A percentile compares a stretch with the other conserved stretches of the same genome.
Evolutionary conservation across 2,113 vertebrate species (phyloP).

Genomic region (Apaloderma vittatum): DNA sequence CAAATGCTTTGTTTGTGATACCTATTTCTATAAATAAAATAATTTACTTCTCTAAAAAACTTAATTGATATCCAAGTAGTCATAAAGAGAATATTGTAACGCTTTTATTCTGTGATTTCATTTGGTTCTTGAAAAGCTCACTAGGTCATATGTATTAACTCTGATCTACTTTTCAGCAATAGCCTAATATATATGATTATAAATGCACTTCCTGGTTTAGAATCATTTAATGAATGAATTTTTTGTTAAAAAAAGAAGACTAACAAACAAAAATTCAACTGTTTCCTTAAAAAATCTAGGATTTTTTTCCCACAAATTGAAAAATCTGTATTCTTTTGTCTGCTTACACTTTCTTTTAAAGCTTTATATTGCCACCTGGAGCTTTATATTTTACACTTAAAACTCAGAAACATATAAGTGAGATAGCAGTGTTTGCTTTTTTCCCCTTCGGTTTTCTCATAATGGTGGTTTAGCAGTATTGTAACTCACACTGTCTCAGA

Average conservation of each 20-base stretch:
- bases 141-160: background rate
- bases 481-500: background rate
- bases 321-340: background rate
- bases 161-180: background rate
- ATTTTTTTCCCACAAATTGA: rapidly evolving
- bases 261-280: background rate
- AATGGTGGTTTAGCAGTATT: background rate
- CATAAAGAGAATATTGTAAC: background rate
- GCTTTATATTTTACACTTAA: background rate
- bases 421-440: background rate
- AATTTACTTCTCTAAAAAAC: background rate
- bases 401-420: background rate
- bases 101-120: background rate
- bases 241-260: background rate
- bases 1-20: background rate
- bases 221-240: background rate
- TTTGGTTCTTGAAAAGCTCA: background rate
- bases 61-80: background rate
- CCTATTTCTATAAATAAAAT: background rate
- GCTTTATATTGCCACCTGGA: background rate
- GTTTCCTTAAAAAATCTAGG: background rate
- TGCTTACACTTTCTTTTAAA: background rate
- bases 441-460: background rate
- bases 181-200: background rate
- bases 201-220: background rate